Base-by-base conservation (phyloP, 2,113 vertebrate species). In the Nibea albiflora region DNA sequence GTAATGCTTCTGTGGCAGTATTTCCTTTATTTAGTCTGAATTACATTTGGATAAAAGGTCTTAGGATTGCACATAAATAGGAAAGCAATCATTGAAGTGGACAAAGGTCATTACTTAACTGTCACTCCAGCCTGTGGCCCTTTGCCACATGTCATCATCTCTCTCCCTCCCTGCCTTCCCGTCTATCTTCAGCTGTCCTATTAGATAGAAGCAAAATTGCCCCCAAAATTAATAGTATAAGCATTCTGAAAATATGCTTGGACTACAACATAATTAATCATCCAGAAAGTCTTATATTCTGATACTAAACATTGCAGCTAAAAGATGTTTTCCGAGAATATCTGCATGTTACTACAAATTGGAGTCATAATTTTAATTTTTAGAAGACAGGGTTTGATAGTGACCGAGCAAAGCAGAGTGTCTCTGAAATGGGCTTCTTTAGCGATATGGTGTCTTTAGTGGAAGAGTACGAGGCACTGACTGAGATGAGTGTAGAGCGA, bases 401-500 rank as follows among this genome's bases (percentile, higher is more conserved):
- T 54, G 58, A 54, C 26, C 17, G 35, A 53, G n/a, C 24, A 22
- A 64, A 74, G 50, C 0, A 49, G 31, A 4, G 47, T 20, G 16
- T 31, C 47, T 78, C 42, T 20, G 15, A 44, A 57, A 67, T 35
- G 3, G 2, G 1, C 61, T 56, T 42, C 57, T 56, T 54, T 15
- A 46, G 56, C 61, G 57, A 64, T 67, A 10, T 11, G n/a, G 42
- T 46, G 26, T 16, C 63, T 69, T 69, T 50, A 60, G 56, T 49
- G 35, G 26, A 28, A 65, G 62, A 42, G 53, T n/a, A 1, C n/a
- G 42, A 15, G 6, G 12, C 14, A 31, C 11, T 26, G 71, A 31
- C 39, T 47, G 74, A 64, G n/a, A 60, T 62, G 39, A 56, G 60
- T 39, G 53, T 11, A 46, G 39, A 70, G 60, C n/a, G n/a, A 66